Evolutionary conservation across 2,888 invertebrate species (phyloP).

Genomic region (Ceraclea dissimilis): DNA sequence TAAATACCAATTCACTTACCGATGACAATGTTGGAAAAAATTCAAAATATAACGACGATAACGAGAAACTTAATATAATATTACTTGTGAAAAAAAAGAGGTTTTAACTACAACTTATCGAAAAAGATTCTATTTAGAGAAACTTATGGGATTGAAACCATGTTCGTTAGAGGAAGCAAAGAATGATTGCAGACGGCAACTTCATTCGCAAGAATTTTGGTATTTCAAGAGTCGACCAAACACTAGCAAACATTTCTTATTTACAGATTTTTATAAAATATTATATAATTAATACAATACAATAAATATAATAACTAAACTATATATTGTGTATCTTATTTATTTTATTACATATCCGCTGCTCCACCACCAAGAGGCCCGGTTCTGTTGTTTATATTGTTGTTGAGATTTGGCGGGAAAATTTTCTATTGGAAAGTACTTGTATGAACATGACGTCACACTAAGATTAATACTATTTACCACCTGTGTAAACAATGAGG

Average conservation of each 20-base stretch:
- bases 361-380: too few species aligned
- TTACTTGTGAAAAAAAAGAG: slow-evolving; percentile 21
- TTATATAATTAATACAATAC: too few species aligned
- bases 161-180: background rate
- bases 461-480: too few species aligned
- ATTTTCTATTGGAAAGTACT: too few species aligned
- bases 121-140: slow-evolving; percentile 7
- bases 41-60: slow-evolving; percentile 6
- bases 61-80: slow-evolving; percentile 22
- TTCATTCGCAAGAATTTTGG: slow-evolving; percentile 23
- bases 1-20: background rate
- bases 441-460: too few species aligned
- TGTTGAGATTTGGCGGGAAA: too few species aligned
- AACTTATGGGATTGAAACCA: background rate
- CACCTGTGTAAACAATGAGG: too few species aligned
- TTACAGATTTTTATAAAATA: slow-evolving; percentile 1
- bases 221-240: slow-evolving; percentile 20
- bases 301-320: too few species aligned
- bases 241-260: too few species aligned
- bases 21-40: background rate
- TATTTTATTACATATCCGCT: too few species aligned
- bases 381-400: too few species aligned
- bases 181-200: slow-evolving; percentile 14
- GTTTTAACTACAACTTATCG: slow-evolving; percentile 18
- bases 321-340: too few species aligned